Evolutionary conservation across 1,140 invertebrate species (phyloP).

Genomic region (Drosophila arawakana): DNA sequence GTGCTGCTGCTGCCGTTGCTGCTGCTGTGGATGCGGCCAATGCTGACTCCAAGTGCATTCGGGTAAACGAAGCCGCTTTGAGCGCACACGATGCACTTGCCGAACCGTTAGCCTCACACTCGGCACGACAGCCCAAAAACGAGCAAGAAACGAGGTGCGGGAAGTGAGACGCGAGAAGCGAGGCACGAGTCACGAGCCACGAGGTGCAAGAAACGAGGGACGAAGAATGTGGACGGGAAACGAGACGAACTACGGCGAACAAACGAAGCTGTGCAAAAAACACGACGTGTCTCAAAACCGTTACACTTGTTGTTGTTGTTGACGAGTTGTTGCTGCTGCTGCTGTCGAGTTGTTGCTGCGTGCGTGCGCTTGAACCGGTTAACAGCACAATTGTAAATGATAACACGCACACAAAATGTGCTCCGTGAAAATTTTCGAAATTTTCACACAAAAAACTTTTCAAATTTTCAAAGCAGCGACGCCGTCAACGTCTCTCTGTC

Average conservation of each 20-base stretch:
- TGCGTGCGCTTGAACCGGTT: constrained; percentile 71
- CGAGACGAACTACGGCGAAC: constrained; percentile 23
- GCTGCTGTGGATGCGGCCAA: constrained; percentile 41
- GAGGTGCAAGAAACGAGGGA: not conserved
- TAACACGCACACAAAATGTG: constrained; percentile 69
- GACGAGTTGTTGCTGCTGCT: constrained; percentile 22
- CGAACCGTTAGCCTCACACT: constrained; percentile 9
- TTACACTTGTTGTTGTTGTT: constrained; percentile 20
- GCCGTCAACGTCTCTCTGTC: constrained; percentile 36
- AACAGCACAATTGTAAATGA: constrained; percentile 83
- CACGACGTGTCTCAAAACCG: constrained; percentile 31
- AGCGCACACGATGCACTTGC: constrained; percentile 58
- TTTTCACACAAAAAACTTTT: constrained; percentile 82
- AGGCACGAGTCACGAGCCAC: constrained; percentile 21
- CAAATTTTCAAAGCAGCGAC: constrained; percentile 64
- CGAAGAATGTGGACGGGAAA: constrained; percentile 13
- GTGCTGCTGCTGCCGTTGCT: constrained; percentile 39
- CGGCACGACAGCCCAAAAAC: constrained; percentile 16
- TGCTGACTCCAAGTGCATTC: constrained; percentile 48
- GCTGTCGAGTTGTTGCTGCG: constrained; percentile 34
- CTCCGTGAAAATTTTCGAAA: constrained; percentile 77
- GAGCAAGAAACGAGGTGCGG: constrained; percentile 10
- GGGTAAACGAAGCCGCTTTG: constrained; percentile 50
- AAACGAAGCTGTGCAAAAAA: constrained; percentile 24
- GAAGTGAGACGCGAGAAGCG: too few species aligned